phyloP scores from a whole-genome alignment of 2,888 invertebrate species.

The Philhelius pedissequus region DNA sequence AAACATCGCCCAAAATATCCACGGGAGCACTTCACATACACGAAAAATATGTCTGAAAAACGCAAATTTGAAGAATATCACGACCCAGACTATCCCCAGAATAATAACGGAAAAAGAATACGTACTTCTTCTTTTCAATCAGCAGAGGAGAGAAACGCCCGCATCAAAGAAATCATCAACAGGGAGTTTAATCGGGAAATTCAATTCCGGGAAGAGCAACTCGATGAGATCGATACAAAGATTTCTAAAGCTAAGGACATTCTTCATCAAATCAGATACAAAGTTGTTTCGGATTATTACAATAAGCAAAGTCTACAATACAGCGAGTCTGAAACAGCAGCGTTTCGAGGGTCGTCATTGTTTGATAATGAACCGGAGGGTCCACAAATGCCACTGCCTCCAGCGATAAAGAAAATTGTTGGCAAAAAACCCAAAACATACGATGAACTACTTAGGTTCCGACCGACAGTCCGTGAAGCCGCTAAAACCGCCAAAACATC shows the following conservation, averaged over 20 bases:
- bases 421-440: constrained; percentile 81
- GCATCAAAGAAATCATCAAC: constrained; percentile 83
- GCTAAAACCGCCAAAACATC: constrained; percentile 79
- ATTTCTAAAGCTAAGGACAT: constrained; percentile 81
- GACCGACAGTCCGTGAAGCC: constrained; percentile 80
- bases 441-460: constrained; percentile 79
- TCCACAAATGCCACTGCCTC: constrained; percentile 84
- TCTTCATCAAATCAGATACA: constrained; percentile 82
- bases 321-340: constrained; percentile 74
- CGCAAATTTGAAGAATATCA: constrained; percentile 80
- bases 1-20: not conserved
- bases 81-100: constrained; percentile 82
- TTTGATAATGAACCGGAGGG: constrained; percentile 72
- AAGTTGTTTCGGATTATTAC: constrained; percentile 82
- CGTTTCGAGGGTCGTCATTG: constrained; percentile 72
- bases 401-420: constrained; percentile 86
- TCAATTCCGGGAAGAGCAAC: constrained; percentile 84
- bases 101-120: constrained; percentile 28
- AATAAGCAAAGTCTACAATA: constrained; percentile 80
- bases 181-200: constrained; percentile 87
- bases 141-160: constrained; percentile 79
- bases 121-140: constrained; percentile 11
- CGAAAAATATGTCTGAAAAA: constrained; percentile 72
- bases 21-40: not conserved
- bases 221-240: constrained; percentile 85